These are phyloP conservation scores for Lanius ludovicianus DNA, from an alignment of 2,113 vertebrate genomes.

Conservation along the genomic window DNA sequence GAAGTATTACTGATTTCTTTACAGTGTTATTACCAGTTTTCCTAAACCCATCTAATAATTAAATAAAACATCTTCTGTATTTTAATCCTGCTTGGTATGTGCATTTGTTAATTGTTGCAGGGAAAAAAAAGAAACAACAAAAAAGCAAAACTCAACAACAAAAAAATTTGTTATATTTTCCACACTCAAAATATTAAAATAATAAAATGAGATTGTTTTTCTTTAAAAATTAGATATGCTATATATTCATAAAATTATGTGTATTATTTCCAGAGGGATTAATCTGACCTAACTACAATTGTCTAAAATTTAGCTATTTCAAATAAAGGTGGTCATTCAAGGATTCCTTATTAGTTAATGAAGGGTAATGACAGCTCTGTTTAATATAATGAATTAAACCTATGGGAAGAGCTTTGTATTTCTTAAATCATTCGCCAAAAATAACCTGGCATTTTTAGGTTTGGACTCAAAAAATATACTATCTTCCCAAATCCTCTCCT, in stretches of 20 bases:
- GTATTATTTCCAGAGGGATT: neutral
- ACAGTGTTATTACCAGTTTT: neutral
- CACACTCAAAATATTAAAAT: neutral
- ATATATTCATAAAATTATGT: neutral
- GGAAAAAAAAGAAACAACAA: neutral
- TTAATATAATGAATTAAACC: neutral
- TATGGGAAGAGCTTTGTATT: neutral
- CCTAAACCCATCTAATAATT: neutral
- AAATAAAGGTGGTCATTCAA: neutral
- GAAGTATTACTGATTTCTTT: neutral
- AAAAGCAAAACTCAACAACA: neutral
- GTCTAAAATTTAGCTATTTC: neutral
- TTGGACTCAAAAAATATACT: neutral
- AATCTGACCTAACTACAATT: neutral
- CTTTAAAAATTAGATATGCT: neutral
- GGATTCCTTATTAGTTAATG: neutral
- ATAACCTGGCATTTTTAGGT: neutral
- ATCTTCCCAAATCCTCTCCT: neutral
- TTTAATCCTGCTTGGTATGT: neutral
- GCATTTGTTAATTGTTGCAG: neutral
- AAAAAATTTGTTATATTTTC: neutral
- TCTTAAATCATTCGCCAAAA: neutral
- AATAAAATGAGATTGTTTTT: neutral
- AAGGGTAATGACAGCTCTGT: neutral
- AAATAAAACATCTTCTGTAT: neutral